Percentiles rank a stretch among this genome's conserved stretches.
phyloP scores from a whole-genome alignment of 2,888 invertebrate species.

The Azorinus chamasolen region DNA sequence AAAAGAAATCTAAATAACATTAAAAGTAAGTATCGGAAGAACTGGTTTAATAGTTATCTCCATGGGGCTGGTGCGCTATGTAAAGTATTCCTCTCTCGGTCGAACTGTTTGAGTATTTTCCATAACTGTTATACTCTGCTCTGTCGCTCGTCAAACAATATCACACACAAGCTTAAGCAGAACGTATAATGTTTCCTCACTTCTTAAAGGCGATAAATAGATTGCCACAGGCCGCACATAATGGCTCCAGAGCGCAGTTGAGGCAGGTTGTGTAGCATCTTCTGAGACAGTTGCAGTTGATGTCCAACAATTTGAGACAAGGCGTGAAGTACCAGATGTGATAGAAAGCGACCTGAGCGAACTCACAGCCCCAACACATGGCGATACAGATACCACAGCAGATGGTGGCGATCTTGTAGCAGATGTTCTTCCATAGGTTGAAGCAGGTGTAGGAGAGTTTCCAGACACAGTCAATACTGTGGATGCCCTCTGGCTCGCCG shows the following conservation, averaged over 20 bases:
- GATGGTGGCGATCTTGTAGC: constrained; percentile 91
- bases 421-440: constrained; percentile 90
- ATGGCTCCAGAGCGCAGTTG: constrained; percentile 67
- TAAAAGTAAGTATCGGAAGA: too few relatives aligned
- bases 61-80: too few relatives aligned
- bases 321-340: constrained; percentile 77
- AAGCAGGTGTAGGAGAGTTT: constrained; percentile 89
- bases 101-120: too few relatives aligned
- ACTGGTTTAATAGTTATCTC: too few relatives aligned
- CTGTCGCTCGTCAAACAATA: too few relatives aligned
- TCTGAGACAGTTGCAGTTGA: constrained; percentile 86
- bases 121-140: too few relatives aligned
- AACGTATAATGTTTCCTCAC: not conserved
- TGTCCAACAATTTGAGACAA: constrained; percentile 78
- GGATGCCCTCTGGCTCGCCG: constrained; percentile 73
- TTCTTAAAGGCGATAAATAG: constrained; percentile 66
- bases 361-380: constrained; percentile 87
- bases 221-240: constrained; percentile 64
- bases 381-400: constrained; percentile 90
- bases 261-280: constrained; percentile 39
- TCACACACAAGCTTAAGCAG: too few relatives aligned
- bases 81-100: too few relatives aligned
- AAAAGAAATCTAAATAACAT: too few relatives aligned
- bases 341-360: constrained; percentile 87
- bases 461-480: constrained; percentile 90